Base-by-base conservation (phyloP, 2,113 vertebrate species). In the Hassar affinis region DNA sequence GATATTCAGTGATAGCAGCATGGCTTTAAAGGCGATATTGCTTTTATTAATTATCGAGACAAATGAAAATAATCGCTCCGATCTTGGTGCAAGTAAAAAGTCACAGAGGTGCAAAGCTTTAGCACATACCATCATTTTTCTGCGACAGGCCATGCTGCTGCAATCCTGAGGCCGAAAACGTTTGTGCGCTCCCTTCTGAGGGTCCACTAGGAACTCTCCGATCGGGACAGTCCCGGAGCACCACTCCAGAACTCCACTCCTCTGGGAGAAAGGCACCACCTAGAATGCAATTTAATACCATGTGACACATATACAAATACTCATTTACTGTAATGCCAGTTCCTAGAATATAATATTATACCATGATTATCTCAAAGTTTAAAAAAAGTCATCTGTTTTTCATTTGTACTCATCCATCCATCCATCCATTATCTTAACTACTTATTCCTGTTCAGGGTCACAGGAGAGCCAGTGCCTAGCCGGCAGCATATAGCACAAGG, bases 191-290 rank as follows among this genome's bases (percentile, higher is more conserved):
- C 96, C 97, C 76, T 93, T 93, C 25, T 91, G 92, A 0, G 84
- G 51, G 30, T 97, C 95, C 38, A 96, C 94, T 47, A 99, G 94
- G 84, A 96, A 99, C 87, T 98, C 96, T 57, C 97, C 97, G 1
- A 99, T 95, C 20, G 98, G 98, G 80, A 94, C 90, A 9, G 98
- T 99, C 69, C 98, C 98, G 0, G 95, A 94, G 87, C 98, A 99
- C 98, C 98, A 99, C 84, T 99, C 98, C 12, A 99, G 94, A 77
- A 99, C 95, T 0, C 98, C 98, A 6, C 97, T 99, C 47, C 95
- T 92, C 94, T 99, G 97, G 2, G 98, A 98, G 83, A 99, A 96
- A 0, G 98, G 98, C 88, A 99, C 97, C 88, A 99, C 98, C 98
- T 20, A 45, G 27, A 15, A 47, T 8, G 10, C 2, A 17, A 14